phyloP scores from a whole-genome alignment of 2,113 vertebrate species.

The Eira barbara region DNA sequence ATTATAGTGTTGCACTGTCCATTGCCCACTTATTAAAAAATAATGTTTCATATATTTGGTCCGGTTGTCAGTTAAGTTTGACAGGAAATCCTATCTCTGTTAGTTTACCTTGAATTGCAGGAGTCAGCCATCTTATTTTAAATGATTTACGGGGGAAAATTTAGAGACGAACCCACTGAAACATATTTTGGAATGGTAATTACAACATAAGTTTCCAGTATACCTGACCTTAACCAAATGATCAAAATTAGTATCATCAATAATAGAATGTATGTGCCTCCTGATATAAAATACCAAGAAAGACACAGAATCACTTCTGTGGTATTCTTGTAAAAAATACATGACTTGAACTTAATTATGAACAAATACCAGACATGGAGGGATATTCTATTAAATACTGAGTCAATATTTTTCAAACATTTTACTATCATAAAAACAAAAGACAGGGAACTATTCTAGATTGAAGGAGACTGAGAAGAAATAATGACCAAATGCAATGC shows the following conservation, averaged over 20 bases:
- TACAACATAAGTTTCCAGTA: neutral
- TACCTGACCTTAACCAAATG: neutral
- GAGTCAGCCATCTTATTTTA: neutral
- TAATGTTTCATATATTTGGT: neutral
- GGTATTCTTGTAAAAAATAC: neutral
- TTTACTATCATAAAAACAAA: neutral
- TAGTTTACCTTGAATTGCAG: neutral
- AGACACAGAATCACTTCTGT: neutral
- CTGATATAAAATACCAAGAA: neutral
- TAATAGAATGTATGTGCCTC: neutral
- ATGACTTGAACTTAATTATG: neutral
- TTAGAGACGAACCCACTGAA: neutral
- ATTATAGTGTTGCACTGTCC: neutral
- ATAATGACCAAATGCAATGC: neutral
- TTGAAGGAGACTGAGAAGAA: neutral
- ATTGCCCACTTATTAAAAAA: neutral
- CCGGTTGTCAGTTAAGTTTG: neutral
- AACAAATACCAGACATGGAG: neutral
- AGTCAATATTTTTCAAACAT: neutral
- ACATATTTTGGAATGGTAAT: neutral
- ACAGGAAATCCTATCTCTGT: neutral
- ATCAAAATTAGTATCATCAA: neutral
- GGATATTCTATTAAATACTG: neutral
- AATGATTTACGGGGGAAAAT: neutral
- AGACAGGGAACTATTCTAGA: neutral